A percentile compares a stretch with the other conserved stretches of the same genome.
Evolutionary conservation across 23 tunicate species (phyloP).

Genomic region (Halocynthia roretzi): DNA sequence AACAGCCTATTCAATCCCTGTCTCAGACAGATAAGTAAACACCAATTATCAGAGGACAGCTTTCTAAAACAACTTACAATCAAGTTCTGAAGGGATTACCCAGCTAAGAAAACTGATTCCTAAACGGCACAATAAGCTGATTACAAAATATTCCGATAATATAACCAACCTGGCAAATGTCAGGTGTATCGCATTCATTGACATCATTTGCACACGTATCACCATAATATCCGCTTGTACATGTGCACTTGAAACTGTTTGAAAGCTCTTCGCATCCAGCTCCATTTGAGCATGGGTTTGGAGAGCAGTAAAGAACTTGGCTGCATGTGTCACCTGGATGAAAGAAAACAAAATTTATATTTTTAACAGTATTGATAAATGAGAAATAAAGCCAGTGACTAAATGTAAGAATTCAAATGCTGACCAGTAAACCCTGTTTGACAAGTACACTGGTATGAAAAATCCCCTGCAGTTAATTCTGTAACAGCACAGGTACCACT

Average conservation of each 20-base stretch:
- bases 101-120: no score
- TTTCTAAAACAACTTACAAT: no score
- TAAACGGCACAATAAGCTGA: no score
- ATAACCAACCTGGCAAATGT: slow-evolving; percentile 26
- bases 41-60: no score
- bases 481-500: slow-evolving; percentile 15
- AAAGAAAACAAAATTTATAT: neutral
- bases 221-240: slow-evolving; percentile 44
- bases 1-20: no score
- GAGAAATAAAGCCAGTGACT: neutral
- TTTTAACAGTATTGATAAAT: neutral
- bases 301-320: slow-evolving; percentile 19
- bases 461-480: slow-evolving; percentile 1
- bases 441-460: slow-evolving; percentile 4
- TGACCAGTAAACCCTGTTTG: slow-evolving; percentile 9
- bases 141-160: no score
- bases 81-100: no score
- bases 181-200: slow-evolving; percentile 42
- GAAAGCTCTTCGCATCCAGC: slow-evolving; percentile 18
- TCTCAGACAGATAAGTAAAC: no score
- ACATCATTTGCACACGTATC: slow-evolving; percentile 35
- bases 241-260: slow-evolving; percentile 29
- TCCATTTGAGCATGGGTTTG: slow-evolving; percentile 52
- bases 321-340: slow-evolving; percentile 28
- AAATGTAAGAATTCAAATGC: neutral